Evolutionary conservation across 2,888 invertebrate genomes (phyloP), one percentile per base, ranked within the genome.

Genomic region (Allacma fusca): DNA sequence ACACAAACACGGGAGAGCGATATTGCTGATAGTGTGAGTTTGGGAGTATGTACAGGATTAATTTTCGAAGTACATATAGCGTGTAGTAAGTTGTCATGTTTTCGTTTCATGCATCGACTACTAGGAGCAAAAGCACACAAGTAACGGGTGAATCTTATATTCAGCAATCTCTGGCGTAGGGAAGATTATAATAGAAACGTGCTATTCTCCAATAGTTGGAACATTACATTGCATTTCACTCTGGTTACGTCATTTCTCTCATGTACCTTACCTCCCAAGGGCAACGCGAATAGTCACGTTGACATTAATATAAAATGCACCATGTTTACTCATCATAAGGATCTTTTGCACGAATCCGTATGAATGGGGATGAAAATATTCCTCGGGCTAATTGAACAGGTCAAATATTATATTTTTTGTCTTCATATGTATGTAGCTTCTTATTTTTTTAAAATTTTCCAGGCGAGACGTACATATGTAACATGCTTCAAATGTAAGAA

Each of bases 221-320:
- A 50, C 50, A 50, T 26, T 26, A 65, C 65, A 65, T 65, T 65
- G 5, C 65, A 65, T 28, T 65, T 65, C 26, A 28, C 12, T 65
- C 13, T 26, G 28, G 65, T 65, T 28, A 65, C 28, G 65, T 65
- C 65, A 28, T 29, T 19, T 26, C 29, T 65, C 65, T 28, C 28
- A 16, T 50, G 50, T 50, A 50, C 50, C 50, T 50, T 65, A 65
- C 65, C 65, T 65, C 29, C 29, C 65, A 65, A 65, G 65, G 65
- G 29, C 65, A 29, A 65, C 62, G 62, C 24, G 50, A 50, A 16
- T 50, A 50, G 19, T 50, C n/a, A 50, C 50, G 50, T 50, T 50
- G 50, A 50, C 50, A 50, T 50, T 50, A 50, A 50, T 50, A 50
- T 50, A 50, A 50, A 50, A 50, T 50, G 50, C 50, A 50, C 50